phyloP scores from a whole-genome alignment of 2,113 vertebrate species.

The Raja brachyura region DNA sequence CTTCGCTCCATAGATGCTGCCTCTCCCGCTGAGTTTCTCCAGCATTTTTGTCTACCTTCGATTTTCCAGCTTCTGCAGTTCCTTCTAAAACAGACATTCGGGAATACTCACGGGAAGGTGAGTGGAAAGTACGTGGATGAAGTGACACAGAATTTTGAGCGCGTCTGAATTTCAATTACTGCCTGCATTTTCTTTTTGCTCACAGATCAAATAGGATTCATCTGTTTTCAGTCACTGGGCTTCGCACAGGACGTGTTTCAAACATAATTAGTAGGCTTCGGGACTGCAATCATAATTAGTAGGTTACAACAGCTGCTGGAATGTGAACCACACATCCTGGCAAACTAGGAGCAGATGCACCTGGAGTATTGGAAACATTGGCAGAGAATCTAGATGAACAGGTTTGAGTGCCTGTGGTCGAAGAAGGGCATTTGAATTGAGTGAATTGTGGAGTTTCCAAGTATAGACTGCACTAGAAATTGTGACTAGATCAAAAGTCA shows the following conservation, averaged over 20 bases:
- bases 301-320: background rate
- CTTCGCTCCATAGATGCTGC: too few species aligned
- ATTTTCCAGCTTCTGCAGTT: too few species aligned
- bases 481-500: too few species aligned
- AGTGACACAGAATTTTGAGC: background rate
- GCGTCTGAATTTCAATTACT: background rate
- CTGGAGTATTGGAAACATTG: background rate
- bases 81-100: too few species aligned
- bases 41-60: too few species aligned
- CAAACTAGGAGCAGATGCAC: background rate
- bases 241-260: background rate
- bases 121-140: background rate
- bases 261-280: background rate
- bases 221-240: background rate
- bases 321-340: background rate
- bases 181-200: background rate
- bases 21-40: too few species aligned
- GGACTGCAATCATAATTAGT: background rate
- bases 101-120: background rate
- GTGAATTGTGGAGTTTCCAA: too few species aligned
- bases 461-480: too few species aligned
- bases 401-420: background rate
- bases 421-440: too few species aligned
- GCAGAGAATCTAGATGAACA: background rate
- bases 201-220: background rate